A percentile compares a stretch with the other conserved stretches of the same genome.
Evolutionary conservation across 2,113 vertebrate species (phyloP).

Genomic region (Pungitius pungitius): DNA sequence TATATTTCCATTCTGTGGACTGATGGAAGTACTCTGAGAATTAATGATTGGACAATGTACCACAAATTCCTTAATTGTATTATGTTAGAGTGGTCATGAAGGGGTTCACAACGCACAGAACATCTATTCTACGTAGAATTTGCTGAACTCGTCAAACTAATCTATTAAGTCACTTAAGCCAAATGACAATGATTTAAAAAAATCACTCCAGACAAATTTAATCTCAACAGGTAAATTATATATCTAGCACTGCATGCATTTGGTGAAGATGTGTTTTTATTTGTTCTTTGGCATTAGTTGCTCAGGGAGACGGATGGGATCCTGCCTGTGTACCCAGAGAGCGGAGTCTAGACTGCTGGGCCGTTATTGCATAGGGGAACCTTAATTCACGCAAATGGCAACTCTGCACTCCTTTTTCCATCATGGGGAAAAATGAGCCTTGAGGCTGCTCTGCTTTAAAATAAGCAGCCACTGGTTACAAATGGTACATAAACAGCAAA

Average conservation of each 20-base stretch:
- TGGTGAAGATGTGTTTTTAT: conserved; percentile 32
- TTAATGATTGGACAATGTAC: not conserved
- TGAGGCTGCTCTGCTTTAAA: not conserved
- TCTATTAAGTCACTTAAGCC: not conserved
- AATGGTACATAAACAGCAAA: not conserved
- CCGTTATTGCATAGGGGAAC: conserved; percentile 26
- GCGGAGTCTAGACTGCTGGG: conserved; percentile 29
- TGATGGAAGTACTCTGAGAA: not conserved
- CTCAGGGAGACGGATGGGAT: conserved; percentile 52
- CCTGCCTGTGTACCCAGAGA: conserved; percentile 18
- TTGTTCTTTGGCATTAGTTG: conserved; percentile 27
- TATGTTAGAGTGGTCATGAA: not conserved
- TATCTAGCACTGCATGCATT: conserved; percentile 37
- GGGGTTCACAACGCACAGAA: not conserved
- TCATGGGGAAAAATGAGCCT: not conserved
- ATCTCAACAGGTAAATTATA: conserved; percentile 16
- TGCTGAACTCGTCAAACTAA: not conserved
- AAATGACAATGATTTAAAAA: not conserved
- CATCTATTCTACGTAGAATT: not conserved
- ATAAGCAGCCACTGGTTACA: conserved; percentile 26
- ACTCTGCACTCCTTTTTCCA: not conserved
- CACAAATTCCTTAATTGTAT: not conserved
- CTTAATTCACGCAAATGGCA: conserved; percentile 12
- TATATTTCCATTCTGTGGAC: not conserved
- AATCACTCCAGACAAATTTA: conserved; percentile 7